A percentile compares a stretch with the other conserved stretches of the same genome.
These are phyloP conservation scores for Otolemur garnettii DNA, from an alignment of 2,113 vertebrate species.

Conservation along the genomic window DNA sequence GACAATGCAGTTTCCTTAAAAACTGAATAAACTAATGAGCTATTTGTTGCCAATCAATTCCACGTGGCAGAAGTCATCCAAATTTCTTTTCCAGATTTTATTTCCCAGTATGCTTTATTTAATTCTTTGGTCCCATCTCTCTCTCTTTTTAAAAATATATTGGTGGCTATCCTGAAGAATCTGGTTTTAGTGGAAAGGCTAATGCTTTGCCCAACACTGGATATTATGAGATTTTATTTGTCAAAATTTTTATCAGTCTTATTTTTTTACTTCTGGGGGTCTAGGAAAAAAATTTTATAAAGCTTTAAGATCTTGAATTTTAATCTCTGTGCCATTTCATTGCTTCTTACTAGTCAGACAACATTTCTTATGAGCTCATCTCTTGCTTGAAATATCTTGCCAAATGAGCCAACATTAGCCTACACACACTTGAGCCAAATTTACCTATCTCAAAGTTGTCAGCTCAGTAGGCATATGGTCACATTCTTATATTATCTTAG, in stretches of 20 bases:
- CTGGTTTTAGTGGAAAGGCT: background rate
- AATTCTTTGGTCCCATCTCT: background rate
- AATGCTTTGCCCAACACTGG: background rate
- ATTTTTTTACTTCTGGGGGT: background rate
- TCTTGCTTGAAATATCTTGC: background rate
- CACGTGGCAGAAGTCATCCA: background rate
- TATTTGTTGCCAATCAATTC: background rate
- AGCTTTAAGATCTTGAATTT: conserved; percentile 17
- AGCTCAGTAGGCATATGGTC: background rate
- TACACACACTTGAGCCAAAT: background rate
- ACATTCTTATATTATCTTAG: background rate
- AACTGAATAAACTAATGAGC: background rate
- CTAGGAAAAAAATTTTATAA: conserved; percentile 1
- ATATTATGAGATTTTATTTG: background rate
- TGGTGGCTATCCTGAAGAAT: background rate
- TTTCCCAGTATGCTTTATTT: background rate
- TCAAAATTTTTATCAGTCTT: conserved; percentile 45
- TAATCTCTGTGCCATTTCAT: background rate
- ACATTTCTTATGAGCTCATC: background rate
- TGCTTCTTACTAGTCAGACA: background rate
- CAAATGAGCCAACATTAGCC: background rate
- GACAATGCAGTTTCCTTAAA: background rate
- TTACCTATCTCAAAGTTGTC: background rate
- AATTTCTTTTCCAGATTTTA: background rate
- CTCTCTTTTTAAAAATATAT: background rate